These are phyloP conservation scores for Acomys russatus DNA, from an alignment of 2,797 vertebrate genomes.

Conservation along the genomic window DNA sequence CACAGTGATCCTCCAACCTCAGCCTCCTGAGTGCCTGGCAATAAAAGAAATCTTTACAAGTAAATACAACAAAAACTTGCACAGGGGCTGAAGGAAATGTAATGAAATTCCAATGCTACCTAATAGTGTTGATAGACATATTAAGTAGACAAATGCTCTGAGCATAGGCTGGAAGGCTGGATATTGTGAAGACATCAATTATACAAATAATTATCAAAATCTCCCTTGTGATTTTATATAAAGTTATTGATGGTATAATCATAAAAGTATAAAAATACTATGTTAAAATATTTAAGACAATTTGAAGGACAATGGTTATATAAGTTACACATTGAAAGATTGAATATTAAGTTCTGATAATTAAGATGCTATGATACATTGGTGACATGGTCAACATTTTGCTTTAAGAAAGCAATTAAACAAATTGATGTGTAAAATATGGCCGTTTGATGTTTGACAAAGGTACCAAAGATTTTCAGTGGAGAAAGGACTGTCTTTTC, in stretches of 20 bases:
- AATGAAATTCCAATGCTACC: neutral
- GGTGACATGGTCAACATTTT: neutral
- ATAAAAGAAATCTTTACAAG: neutral
- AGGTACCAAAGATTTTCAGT: neutral
- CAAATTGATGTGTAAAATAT: neutral
- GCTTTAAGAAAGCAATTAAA: neutral
- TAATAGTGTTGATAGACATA: neutral
- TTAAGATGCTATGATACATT: neutral
- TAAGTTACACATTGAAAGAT: neutral
- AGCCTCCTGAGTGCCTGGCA: neutral
- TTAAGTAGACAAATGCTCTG: neutral
- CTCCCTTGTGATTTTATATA: neutral
- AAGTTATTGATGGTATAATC: neutral
- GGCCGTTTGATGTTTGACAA: neutral
- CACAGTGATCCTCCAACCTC: neutral
- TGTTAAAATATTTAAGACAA: neutral
- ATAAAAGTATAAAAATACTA: neutral
- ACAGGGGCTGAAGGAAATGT: neutral
- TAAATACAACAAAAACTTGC: neutral
- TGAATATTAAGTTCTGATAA: neutral
- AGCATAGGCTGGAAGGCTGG: neutral
- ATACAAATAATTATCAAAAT: neutral
- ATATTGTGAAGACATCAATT: neutral
- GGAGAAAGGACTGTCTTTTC: neutral
- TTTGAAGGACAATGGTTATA: neutral